Percentiles rank a stretch among this genome's conserved stretches.
phyloP scores from a whole-genome alignment of 2,888 invertebrate species.

The Drosophila formosana region DNA sequence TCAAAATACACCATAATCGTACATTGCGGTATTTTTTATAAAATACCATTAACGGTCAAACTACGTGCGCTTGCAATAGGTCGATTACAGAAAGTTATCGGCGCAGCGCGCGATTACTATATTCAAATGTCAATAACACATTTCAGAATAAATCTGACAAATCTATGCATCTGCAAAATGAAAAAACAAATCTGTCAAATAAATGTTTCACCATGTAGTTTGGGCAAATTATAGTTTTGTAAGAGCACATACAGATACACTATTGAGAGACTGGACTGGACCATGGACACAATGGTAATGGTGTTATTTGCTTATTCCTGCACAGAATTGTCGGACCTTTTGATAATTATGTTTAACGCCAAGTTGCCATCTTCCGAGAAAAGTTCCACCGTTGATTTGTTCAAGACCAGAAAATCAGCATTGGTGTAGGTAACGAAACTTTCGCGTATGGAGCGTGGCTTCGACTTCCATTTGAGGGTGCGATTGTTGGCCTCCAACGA shows the following conservation, averaged over 20 bases:
- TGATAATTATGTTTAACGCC: constrained; percentile 99
- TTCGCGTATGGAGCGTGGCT: constrained; percentile 99
- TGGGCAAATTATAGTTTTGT: constrained; percentile 15
- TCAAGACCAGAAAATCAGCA: constrained; percentile 99
- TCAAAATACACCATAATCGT: not conserved
- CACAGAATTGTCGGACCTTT: constrained; percentile 77
- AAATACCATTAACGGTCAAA: not conserved
- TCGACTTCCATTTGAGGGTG: constrained; percentile 92
- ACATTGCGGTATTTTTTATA: not conserved
- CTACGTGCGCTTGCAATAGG: not conserved
- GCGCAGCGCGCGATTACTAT: not conserved
- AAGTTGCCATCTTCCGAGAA: constrained; percentile 99
- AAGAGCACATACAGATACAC: constrained; percentile 28
- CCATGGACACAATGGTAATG: not conserved
- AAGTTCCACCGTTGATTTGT: constrained; percentile 98
- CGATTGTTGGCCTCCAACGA: constrained; percentile 88
- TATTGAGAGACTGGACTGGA: constrained; percentile 25
- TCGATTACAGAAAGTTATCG: constrained; percentile 22
- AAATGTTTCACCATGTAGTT: constrained; percentile 11
- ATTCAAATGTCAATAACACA: not conserved
- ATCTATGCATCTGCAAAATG: not conserved
- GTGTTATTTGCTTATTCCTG: constrained; percentile 13
- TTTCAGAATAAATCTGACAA: not conserved
- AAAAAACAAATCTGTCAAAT: constrained; percentile 15
- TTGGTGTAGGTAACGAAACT: constrained; percentile 98